Percentiles rank a stretch among this genome's conserved stretches.
These are phyloP conservation scores for Gasteruption jaculator DNA, from an alignment of 2,888 invertebrate species.

Conservation along the genomic window DNA sequence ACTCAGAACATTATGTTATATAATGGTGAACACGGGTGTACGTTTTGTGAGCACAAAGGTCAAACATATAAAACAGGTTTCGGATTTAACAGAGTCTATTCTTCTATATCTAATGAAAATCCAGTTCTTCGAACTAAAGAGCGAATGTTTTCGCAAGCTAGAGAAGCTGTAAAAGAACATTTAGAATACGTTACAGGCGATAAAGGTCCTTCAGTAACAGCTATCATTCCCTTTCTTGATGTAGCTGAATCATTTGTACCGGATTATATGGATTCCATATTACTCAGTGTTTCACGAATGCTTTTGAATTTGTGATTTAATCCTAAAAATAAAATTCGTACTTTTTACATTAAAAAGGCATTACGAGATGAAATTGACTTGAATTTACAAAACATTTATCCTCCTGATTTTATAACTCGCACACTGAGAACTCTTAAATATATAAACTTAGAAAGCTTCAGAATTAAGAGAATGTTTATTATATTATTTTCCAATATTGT, in stretches of 20 bases:
- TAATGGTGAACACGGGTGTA: constrained; percentile 12
- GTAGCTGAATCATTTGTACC: constrained; percentile 4
- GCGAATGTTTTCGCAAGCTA: not conserved
- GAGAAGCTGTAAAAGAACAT: constrained; percentile 1
- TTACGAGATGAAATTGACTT: constrained; percentile 3
- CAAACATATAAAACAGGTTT: constrained; percentile 6
- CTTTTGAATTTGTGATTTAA: constrained; percentile 4
- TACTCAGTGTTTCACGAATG: constrained; percentile 5
- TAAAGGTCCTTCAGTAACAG: not conserved
- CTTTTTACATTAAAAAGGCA: constrained; percentile 10
- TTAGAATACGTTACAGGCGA: constrained; percentile 9
- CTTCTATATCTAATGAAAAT: not conserved
- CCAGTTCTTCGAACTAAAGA: not conserved
- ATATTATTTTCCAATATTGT: constrained; percentile 1
- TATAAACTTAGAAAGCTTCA: too few relatives aligned
- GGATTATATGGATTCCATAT: constrained; percentile 11
- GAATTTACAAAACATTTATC: constrained; percentile 1
- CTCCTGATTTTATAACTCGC: too few relatives aligned
- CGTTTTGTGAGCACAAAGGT: too few relatives aligned
- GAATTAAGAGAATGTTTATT: constrained; percentile 4
- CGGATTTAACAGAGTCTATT: constrained; percentile 8
- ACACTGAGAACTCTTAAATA: too few relatives aligned
- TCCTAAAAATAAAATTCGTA: not conserved
- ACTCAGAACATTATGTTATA: constrained; percentile 13
- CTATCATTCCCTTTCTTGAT: constrained; percentile 5